These are phyloP conservation scores for Brevipalpus yothersi DNA, from an alignment of 1,140 invertebrate genomes.

Conservation along the genomic window DNA sequence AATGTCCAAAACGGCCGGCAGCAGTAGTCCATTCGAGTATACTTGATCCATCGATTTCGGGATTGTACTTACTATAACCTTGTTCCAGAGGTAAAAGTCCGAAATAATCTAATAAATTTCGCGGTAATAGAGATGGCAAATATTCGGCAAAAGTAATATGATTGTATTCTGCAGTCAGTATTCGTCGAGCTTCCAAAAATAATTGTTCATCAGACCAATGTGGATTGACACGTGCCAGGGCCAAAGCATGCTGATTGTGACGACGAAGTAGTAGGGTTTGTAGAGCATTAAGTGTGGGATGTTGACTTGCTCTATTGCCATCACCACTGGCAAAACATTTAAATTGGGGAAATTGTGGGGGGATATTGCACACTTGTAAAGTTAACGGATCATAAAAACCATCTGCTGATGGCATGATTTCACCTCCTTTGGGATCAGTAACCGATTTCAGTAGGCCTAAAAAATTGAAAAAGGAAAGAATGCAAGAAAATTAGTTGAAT, in stretches of 20 bases:
- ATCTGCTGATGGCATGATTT: neutral
- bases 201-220: conserved; percentile 25
- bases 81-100: conserved; percentile 21
- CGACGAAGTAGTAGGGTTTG: conserved; percentile 28
- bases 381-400: neutral
- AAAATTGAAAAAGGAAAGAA: neutral
- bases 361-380: neutral
- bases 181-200: conserved; percentile 28
- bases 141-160: conserved; percentile 65
- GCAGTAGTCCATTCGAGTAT: conserved; percentile 38
- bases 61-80: conserved; percentile 28
- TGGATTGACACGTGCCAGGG: conserved; percentile 19
- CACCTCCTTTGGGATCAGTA: neutral
- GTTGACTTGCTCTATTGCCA: conserved; percentile 26
- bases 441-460: neutral
- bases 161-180: conserved; percentile 40
- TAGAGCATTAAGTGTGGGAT: conserved; percentile 27
- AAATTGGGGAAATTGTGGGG: neutral
- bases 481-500: no score
- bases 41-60: conserved; percentile 43
- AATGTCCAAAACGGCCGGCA: conserved; percentile 49
- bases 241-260: conserved; percentile 17
- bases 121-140: neutral
- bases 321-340: conserved; percentile 19
- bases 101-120: neutral